Base-by-base conservation (phyloP, 2,113 vertebrate genomes). In the Amphiprion percula region DNA sequence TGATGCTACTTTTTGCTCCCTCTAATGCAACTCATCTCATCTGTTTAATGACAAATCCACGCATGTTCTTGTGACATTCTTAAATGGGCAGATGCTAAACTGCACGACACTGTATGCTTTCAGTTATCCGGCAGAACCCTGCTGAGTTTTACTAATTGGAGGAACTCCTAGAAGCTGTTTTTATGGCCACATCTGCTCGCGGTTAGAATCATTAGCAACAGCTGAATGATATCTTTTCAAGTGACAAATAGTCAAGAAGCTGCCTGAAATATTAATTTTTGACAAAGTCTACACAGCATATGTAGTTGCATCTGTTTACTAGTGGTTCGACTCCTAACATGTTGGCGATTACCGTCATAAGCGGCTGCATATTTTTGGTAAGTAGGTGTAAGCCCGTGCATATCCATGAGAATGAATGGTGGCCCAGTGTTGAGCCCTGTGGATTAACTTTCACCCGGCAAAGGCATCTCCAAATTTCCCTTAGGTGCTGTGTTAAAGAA, bases 161-260 rank as follows among this genome's bases (percentile, higher is more conserved):
- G 33, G 10, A 37, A 37, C 33, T 37, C 33, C 7, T 37, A 8
- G 33, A 37, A 10, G 33, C 33, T 47, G 24, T 39, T 68, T 59
- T 79, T 39, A 83, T 2, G 15, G 53, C 24, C 69, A 80, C 63
- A 82, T 59, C 83, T 88, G 77, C 61, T 12, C 0, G 23, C 16
- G 54, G 54, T 21, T 77, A 44, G 14, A 26, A 41, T 69, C 59
- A 74, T 66, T 74, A 54, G 50, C 47, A 53, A 60, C 28, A 74
- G 70, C 56, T 82, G 68, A 68, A 17, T 41, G 21, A 24, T 39
- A 33, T 55, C 59, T 12, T 7, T 44, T 71, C n/a, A 41, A 23
- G 58, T 55, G 30, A 83, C 55, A 77, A 56, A 74, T 77, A 58
- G 30, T 26, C 16, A 62, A 69, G 24, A 78, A 1, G 19, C 19